Conservation (phyloP, 2,797 vertebrate genomes). For the Sardinella longiceps region DNA sequence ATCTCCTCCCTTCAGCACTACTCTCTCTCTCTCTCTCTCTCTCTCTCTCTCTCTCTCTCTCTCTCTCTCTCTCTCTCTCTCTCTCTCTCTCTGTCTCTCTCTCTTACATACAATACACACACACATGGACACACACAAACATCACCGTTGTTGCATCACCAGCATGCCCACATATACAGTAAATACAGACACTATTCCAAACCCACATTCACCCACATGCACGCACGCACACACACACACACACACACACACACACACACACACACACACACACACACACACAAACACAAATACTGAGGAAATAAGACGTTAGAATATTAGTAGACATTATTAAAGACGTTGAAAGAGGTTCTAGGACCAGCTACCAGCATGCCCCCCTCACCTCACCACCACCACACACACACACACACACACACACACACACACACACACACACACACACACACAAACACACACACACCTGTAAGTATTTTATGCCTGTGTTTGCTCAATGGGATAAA, state of each 20-base stretch:
- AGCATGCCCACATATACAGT: not conserved
- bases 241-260: slow-evolving; percentile 20
- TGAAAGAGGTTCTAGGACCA: not conserved
- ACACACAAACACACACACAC: not conserved
- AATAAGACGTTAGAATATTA: too few relatives aligned
- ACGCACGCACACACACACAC: not conserved
- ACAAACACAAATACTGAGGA: not conserved
- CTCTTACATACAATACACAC: slow-evolving; percentile 20
- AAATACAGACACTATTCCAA: not conserved
- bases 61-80: too few relatives aligned
- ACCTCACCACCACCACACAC: not conserved
- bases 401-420: not conserved
- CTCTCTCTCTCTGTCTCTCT: not conserved
- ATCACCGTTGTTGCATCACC: not conserved
- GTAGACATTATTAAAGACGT: not conserved
- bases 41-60: not conserved
- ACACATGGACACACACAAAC: slow-evolving; percentile 12
- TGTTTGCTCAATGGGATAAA: not conserved
- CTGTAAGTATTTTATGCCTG: not conserved
- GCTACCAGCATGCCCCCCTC: not conserved
- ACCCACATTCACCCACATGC: not conserved
- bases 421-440: not conserved
- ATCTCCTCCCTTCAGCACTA: not conserved
- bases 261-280: not conserved
- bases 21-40: not conserved